Conservation (phyloP, 1,140 invertebrate genomes). For the Drosophila santomea region DNA sequence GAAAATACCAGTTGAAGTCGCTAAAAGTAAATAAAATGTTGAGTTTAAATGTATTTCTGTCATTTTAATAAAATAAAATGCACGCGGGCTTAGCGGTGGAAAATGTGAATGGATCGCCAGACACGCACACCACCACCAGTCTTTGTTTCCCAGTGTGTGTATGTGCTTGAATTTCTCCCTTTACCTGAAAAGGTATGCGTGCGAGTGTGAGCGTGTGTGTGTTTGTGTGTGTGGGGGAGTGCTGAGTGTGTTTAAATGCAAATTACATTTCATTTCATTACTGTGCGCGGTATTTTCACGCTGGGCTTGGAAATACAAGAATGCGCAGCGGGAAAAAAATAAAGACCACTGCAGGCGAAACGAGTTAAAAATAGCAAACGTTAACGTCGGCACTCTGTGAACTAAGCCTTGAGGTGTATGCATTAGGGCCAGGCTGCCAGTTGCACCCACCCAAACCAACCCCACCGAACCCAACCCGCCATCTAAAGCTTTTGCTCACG, state of each 20-base stretch:
- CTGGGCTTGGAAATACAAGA: slow-evolving; percentile 60
- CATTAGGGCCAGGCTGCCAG: slow-evolving; percentile 65
- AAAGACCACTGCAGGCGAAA: slow-evolving; percentile 64
- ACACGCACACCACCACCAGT: neutral
- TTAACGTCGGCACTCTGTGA: slow-evolving; percentile 64
- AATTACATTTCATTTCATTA: slow-evolving; percentile 83
- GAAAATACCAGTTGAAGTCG: slow-evolving; percentile 1
- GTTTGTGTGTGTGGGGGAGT: neutral
- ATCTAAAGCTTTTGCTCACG: slow-evolving; percentile 18
- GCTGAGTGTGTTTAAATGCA: slow-evolving; percentile 71
- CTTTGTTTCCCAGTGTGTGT: slow-evolving; percentile 22
- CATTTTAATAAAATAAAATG: slow-evolving; percentile 83
- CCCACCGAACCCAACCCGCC: neutral
- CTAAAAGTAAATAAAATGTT: slow-evolving; percentile 56
- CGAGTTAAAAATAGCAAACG: slow-evolving; percentile 78
- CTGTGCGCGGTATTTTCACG: slow-evolving; percentile 73
- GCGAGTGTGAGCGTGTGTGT: neutral
- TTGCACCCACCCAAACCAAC: slow-evolving; percentile 38
- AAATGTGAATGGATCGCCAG: slow-evolving; percentile 70
- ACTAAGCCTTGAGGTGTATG: slow-evolving; percentile 71
- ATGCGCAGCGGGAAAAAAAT: slow-evolving; percentile 39
- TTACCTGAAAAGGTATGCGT: slow-evolving; percentile 20
- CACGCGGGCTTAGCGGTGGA: slow-evolving; percentile 62
- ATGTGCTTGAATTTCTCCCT: slow-evolving; percentile 3
- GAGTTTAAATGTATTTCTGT: slow-evolving; percentile 74